Conservation (phyloP, 2,888 invertebrate genomes). For the Prosopocoilus inquinatus region DNA sequence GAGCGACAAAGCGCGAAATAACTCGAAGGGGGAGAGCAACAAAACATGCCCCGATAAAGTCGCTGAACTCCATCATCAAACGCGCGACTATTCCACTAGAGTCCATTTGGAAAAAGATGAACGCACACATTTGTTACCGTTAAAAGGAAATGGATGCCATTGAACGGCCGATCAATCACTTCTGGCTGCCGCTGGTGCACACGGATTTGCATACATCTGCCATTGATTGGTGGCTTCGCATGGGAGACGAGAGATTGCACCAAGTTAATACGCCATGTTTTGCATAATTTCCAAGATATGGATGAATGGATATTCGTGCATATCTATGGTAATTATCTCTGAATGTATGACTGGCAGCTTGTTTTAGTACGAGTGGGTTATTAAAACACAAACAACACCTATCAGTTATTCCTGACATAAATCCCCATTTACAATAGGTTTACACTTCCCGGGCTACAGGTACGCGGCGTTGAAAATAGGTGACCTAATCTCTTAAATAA, state of each 20-base stretch:
- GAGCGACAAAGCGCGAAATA: conserved; percentile 25
- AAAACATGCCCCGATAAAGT: conserved; percentile 22
- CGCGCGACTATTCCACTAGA: neutral
- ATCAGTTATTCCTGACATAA: no score
- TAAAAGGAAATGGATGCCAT: conserved; percentile 7
- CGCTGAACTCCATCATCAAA: conserved; percentile 2
- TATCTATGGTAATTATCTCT: neutral
- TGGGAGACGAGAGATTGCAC: neutral
- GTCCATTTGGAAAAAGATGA: conserved; percentile 2
- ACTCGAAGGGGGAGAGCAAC: conserved; percentile 16
- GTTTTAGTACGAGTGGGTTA: no score
- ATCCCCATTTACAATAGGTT: no score
- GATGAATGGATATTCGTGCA: neutral
- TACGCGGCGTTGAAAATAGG: no score
- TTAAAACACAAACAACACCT: no score
- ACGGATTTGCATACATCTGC: neutral
- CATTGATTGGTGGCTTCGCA: neutral
- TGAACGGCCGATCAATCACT: conserved; percentile 11
- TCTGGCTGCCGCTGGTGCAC: neutral
- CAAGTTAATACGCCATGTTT: neutral
- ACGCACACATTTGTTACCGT: neutral
- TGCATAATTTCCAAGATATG: neutral
- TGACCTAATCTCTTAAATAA: no score
- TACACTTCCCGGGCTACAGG: no score
- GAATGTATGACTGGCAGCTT: neutral